A percentile compares a stretch with the other conserved stretches of the same genome.
Evolutionary conservation across 2,888 invertebrate species (phyloP).

Genomic region (Hemithea aestivaria): DNA sequence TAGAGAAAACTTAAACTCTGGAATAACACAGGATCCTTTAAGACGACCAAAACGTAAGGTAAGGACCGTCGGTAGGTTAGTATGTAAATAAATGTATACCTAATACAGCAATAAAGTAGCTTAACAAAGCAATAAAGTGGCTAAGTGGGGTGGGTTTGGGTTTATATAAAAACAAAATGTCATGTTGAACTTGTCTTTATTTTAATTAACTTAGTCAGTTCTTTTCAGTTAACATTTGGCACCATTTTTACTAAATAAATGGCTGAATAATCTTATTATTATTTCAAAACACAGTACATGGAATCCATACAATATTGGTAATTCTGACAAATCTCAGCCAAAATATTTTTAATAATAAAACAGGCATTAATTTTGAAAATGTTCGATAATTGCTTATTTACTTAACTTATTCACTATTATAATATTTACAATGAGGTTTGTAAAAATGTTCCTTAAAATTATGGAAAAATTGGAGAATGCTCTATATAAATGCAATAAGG

Average conservation of each 20-base stretch:
- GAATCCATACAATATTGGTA: constrained; percentile 1
- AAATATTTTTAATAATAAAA: constrained; percentile 1
- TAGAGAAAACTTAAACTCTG: too few relatives aligned
- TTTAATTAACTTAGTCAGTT: constrained; percentile 60
- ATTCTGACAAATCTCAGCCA: constrained; percentile 5
- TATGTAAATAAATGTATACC: too few relatives aligned
- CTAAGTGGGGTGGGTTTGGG: too few relatives aligned
- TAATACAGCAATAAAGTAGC: too few relatives aligned
- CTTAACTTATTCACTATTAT: constrained; percentile 15
- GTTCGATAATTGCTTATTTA: constrained; percentile 1
- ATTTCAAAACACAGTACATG: too few relatives aligned
- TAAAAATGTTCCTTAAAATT: constrained; percentile 20
- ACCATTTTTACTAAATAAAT: constrained; percentile 74
- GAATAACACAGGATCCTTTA: too few relatives aligned
- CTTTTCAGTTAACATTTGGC: constrained; percentile 75
- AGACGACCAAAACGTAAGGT: too few relatives aligned
- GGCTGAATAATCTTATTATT: constrained; percentile 37
- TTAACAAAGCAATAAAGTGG: too few relatives aligned
- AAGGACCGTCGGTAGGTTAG: too few relatives aligned
- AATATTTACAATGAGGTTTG: constrained; percentile 43
- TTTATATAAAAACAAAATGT: background rate
- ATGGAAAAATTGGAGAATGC: constrained; percentile 14
- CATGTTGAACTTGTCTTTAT: constrained; percentile 25
- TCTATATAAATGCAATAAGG: background rate
- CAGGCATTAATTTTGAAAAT: constrained; percentile 1